Evolutionary conservation across 2,113 vertebrate species (phyloP).

Genomic region (Perca schrenkii): DNA sequence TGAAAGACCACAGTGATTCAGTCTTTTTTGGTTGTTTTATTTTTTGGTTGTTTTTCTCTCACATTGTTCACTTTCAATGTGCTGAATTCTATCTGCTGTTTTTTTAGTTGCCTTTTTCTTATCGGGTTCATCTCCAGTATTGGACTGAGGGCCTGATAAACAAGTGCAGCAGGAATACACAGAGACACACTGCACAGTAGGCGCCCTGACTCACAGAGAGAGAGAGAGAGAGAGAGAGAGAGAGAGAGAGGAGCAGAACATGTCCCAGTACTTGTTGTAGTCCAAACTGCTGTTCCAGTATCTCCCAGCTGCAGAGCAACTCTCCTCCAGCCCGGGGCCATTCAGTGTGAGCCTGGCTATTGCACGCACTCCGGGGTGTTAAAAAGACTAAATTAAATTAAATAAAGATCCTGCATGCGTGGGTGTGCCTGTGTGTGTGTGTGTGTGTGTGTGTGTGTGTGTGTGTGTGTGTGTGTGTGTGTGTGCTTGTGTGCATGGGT

Average conservation of each 20-base stretch:
- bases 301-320: constrained; percentile 59
- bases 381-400: constrained; percentile 72
- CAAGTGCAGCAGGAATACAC: not conserved
- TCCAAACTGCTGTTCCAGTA: constrained; percentile 61
- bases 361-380: constrained; percentile 57
- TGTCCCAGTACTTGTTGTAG: constrained; percentile 34
- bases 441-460: not conserved
- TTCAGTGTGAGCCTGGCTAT: constrained; percentile 61
- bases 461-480: not conserved
- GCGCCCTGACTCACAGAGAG: constrained; percentile 8
- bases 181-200: constrained; percentile 30
- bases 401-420: constrained; percentile 58
- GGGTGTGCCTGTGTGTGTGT: constrained; percentile 19
- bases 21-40: constrained; percentile 10
- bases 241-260: constrained; percentile 23
- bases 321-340: constrained; percentile 59
- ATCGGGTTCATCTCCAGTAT: constrained; percentile 21
- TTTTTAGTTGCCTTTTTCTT: not conserved
- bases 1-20: constrained; percentile 27
- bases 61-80: constrained; percentile 17
- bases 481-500: not conserved
- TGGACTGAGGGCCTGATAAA: constrained; percentile 20
- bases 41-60: constrained; percentile 16
- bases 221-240: not conserved
- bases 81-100: constrained; percentile 11